Evolutionary conservation across 2,888 invertebrate genomes (phyloP), one percentile per base, ranked within the genome.

Genomic region (Cepaea hortensis): DNA sequence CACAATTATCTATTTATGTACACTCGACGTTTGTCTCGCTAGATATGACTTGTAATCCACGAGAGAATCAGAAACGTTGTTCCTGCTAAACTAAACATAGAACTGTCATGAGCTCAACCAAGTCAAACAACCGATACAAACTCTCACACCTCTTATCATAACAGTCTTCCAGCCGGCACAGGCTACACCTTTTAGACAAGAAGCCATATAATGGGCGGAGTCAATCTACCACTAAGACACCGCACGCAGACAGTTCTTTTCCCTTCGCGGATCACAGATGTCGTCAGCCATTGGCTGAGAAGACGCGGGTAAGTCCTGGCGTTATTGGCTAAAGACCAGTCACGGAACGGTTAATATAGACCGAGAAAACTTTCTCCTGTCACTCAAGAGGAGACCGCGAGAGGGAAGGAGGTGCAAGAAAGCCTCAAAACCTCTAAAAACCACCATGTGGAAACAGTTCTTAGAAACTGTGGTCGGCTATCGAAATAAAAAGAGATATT

Each of bases 251-350:
- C 62, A 65, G 76, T 76, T 48, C 75, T 48, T 81, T 62, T 75
- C 75, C 85, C 72, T 61, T 46, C 85, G 81, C 61, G 20, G 18
- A 46, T 81, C 81, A 61, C 81, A 85, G 81, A 85, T 75, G 85
- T 75, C 81, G 85, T 46, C 81, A 81, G 62, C 85, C 81, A 85
- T 85, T 85, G 85, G 85, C 65, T 81, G 55, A 80, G 68, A 85
- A 85, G 85, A 81, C 81, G 55, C 35, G 81, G 23, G 73, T 61
- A 75, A 81, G 85, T 61, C 81, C 65, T 80, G n/a, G 80, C 84
- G 76, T 81, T 61, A 85, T 85, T 85, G 75, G 81, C 81, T 73
- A 55, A 81, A 73, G 81, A 81, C 75, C 65, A 72, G 73, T 85
- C 85, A 77, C 68, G 76, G 68, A 46, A 77, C 65, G 76, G 62